These are phyloP conservation scores for Portevinia maculata DNA, from an alignment of 2,888 invertebrate species.

Conservation along the genomic window DNA sequence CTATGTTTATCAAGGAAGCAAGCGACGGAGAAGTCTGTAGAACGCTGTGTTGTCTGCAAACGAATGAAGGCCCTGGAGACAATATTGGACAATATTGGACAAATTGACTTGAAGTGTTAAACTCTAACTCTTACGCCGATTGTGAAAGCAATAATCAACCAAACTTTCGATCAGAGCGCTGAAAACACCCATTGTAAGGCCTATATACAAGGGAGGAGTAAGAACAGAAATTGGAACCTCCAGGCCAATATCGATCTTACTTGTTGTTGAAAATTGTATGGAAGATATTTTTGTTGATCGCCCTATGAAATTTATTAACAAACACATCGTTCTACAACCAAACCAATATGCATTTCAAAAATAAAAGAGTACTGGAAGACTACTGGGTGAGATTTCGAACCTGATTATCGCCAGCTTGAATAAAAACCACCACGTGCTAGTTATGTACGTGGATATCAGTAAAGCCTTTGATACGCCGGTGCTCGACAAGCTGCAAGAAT, in stretches of 20 bases:
- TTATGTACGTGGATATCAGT: too few species aligned
- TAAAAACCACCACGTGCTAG: too few species aligned
- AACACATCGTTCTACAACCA: conserved; percentile 1
- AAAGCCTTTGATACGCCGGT: too few species aligned
- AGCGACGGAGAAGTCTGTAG: conserved; percentile 2
- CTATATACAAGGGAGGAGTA: conserved; percentile 5
- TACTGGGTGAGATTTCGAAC: conserved; percentile 1
- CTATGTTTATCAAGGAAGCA: conserved; percentile 12
- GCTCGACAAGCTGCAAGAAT: too few species aligned
- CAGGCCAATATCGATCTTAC: conserved; percentile 17
- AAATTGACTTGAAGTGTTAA: conserved; percentile 3
- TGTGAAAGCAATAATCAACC: too few species aligned
- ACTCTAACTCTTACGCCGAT: too few species aligned
- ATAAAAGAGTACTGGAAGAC: too few species aligned
- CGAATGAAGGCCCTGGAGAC: conserved; percentile 7
- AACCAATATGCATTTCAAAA: too few species aligned
- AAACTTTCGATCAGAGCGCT: conserved; percentile 5
- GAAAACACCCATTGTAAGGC: conserved; percentile 7
- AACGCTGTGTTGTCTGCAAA: not conserved
- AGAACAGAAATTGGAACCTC: conserved; percentile 8
- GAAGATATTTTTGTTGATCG: conserved; percentile 6
- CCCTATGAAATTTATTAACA: conserved; percentile 4
- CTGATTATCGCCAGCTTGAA: too few species aligned
- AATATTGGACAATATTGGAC: conserved; percentile 3
- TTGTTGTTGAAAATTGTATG: conserved; percentile 11